Conservation (phyloP, 1,140 invertebrate species). For the Gonatopus flavifemur region DNA sequence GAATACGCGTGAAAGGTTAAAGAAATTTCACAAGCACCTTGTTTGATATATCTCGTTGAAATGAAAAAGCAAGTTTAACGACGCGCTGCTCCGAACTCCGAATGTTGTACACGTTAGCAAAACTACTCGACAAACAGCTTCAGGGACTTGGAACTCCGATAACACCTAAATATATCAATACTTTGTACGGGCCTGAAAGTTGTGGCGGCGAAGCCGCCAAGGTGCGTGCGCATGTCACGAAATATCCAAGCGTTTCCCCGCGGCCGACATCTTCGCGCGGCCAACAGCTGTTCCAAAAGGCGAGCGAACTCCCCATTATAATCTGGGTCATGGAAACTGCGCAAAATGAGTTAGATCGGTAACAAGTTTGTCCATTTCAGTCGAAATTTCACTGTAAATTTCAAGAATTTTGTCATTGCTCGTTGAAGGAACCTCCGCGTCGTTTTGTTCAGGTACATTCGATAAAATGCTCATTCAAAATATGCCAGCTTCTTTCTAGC, state of each 20-base stretch:
- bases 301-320: slow-evolving; percentile 54
- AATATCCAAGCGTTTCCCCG: slow-evolving; percentile 48
- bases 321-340: slow-evolving; percentile 60
- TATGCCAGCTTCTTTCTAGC: slow-evolving; percentile 20
- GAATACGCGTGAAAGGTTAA: too few species aligned
- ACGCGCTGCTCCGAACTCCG: too few species aligned
- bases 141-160: too few species aligned
- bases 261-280: slow-evolving; percentile 49
- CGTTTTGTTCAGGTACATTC: slow-evolving; percentile 14
- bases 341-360: slow-evolving; percentile 40
- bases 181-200: slow-evolving; percentile 45
- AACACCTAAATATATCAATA: background rate
- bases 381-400: slow-evolving; percentile 18
- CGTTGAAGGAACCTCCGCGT: slow-evolving; percentile 19
- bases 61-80: too few species aligned
- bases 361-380: slow-evolving; percentile 18
- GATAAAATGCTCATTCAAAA: slow-evolving; percentile 21
- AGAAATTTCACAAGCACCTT: too few species aligned
- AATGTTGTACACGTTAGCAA: too few species aligned
- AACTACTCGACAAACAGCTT: too few species aligned
- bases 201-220: slow-evolving; percentile 51
- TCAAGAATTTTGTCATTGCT: slow-evolving; percentile 27
- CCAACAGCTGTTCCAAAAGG: slow-evolving; percentile 56
- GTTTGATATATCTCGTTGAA: too few species aligned
- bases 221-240: slow-evolving; percentile 46